These are phyloP conservation scores for Aradophagus sp. DNA, from an alignment of 1,140 invertebrate species.

Conservation along the genomic window DNA sequence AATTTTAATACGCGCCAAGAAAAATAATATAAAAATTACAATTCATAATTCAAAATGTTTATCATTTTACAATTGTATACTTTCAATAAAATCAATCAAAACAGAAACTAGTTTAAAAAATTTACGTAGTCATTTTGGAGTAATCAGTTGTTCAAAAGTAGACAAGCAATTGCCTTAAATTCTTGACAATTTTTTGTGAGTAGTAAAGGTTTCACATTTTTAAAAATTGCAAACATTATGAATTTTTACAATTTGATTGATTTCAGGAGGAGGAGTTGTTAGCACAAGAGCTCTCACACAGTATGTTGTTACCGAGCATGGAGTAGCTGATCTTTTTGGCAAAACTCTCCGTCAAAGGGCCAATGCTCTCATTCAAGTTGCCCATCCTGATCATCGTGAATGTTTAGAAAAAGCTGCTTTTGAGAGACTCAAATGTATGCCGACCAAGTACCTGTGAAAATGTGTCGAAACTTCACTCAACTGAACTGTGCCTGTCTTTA, in stretches of 20 bases:
- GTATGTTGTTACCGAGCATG: slow-evolving; percentile 95
- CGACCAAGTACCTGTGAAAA: slow-evolving; percentile 71
- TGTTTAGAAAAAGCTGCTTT: slow-evolving; percentile 90
- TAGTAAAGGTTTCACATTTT: too few species aligned
- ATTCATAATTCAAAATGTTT: too few species aligned
- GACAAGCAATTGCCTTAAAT: too few species aligned
- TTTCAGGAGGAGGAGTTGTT: slow-evolving; percentile 90
- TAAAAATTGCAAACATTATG: too few species aligned
- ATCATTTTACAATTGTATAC: too few species aligned
- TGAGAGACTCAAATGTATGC: slow-evolving; percentile 91
- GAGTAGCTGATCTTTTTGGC: slow-evolving; percentile 92
- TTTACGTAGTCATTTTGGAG: too few species aligned
- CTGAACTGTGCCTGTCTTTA: too few species aligned
- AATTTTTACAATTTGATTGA: slow-evolving; percentile 1
- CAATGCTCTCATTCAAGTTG: slow-evolving; percentile 90
- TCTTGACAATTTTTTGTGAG: too few species aligned
- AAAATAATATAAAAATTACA: too few species aligned
- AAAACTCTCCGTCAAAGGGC: slow-evolving; percentile 91
- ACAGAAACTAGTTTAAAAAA: too few species aligned
- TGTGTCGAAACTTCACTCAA: background rate
- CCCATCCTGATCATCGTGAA: slow-evolving; percentile 92
- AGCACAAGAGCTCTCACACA: slow-evolving; percentile 92
- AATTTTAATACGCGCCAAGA: background rate
- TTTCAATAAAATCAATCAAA: too few species aligned
- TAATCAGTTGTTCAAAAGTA: too few species aligned